A percentile compares a stretch with the other conserved stretches of the same genome.
Conservation (phyloP, 2,797 vertebrate genomes). For the Gila robusta region DNA sequence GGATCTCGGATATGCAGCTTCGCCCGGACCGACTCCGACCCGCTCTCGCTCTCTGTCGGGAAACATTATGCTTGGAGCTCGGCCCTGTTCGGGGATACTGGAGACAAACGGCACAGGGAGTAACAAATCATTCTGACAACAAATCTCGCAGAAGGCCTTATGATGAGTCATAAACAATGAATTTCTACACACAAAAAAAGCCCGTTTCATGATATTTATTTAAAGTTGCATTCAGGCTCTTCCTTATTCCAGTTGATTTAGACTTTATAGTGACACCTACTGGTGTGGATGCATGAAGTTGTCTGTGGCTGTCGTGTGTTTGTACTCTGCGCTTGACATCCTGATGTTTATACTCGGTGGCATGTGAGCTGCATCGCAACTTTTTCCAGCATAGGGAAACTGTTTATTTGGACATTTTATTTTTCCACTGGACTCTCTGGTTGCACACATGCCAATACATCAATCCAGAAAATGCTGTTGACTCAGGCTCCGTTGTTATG, state of each 20-base stretch:
- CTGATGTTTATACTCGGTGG: neutral
- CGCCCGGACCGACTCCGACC: neutral
- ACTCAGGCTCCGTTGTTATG: conserved; percentile 17
- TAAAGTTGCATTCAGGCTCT: neutral
- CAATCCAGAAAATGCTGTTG: neutral
- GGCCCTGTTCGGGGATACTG: conserved; percentile 15
- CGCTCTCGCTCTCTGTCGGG: neutral
- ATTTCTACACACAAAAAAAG: neutral
- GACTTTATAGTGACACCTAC: conserved; percentile 19
- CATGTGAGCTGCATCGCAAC: neutral
- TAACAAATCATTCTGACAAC: neutral
- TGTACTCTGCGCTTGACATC: no score
- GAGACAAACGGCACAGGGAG: neutral
- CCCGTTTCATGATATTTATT: conserved; percentile 14
- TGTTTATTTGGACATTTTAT: conserved; percentile 15
- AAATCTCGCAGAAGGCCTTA: neutral
- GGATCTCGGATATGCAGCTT: neutral
- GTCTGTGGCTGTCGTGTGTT: no score
- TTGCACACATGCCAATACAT: neutral
- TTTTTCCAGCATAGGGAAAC: conserved; percentile 31
- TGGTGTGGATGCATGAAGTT: conserved; percentile 15
- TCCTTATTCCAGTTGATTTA: neutral
- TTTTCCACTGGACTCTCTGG: conserved; percentile 24
- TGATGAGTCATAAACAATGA: neutral
- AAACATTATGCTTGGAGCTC: conserved; percentile 45